A percentile compares a stretch with the other conserved stretches of the same genome.
phyloP scores from a whole-genome alignment of 2,113 vertebrate genomes.

The Phrynocephalus versicolor region DNA sequence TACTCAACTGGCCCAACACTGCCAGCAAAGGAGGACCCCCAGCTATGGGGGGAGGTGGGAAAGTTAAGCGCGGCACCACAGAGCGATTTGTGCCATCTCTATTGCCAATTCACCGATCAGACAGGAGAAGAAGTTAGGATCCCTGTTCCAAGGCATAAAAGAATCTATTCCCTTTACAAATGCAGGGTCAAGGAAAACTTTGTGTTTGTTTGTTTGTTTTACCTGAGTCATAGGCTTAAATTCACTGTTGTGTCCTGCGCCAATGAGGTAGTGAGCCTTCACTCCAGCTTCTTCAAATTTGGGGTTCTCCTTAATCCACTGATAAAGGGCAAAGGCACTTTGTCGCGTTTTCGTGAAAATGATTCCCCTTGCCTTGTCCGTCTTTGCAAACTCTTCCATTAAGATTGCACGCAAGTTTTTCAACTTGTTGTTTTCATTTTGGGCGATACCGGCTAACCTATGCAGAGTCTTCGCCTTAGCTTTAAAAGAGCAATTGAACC shows the following conservation, averaged over 20 bases:
- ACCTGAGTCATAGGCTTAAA: conserved; percentile 94
- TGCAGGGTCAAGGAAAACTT: not conserved
- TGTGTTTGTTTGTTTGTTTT: conserved; percentile 3
- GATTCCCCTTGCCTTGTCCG: conserved; percentile 82
- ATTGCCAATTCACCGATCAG: not conserved
- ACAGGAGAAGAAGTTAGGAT: not conserved
- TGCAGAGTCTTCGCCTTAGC: conserved; percentile 80
- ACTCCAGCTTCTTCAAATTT: conserved; percentile 90
- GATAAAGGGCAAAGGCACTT: conserved; percentile 85
- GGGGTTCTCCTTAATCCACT: conserved; percentile 89
- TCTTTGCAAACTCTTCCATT: conserved; percentile 85
- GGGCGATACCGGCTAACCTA: conserved; percentile 73
- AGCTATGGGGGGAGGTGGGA: too few species aligned
- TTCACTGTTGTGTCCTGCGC: conserved; percentile 88
- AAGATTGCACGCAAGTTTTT: conserved; percentile 77
- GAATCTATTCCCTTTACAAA: conserved; percentile 14
- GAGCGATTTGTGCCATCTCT: not conserved
- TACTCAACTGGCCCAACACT: too few species aligned
- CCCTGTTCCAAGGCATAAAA: not conserved
- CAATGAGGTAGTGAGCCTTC: conserved; percentile 85
- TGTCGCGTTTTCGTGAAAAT: conserved; percentile 94
- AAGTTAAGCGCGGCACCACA: too few species aligned
- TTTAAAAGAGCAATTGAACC: conserved; percentile 66
- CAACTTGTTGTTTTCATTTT: conserved; percentile 89
- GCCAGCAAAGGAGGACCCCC: too few species aligned